Evolutionary conservation across 2,113 vertebrate species (phyloP).

Genomic region (Carassius gibelio): DNA sequence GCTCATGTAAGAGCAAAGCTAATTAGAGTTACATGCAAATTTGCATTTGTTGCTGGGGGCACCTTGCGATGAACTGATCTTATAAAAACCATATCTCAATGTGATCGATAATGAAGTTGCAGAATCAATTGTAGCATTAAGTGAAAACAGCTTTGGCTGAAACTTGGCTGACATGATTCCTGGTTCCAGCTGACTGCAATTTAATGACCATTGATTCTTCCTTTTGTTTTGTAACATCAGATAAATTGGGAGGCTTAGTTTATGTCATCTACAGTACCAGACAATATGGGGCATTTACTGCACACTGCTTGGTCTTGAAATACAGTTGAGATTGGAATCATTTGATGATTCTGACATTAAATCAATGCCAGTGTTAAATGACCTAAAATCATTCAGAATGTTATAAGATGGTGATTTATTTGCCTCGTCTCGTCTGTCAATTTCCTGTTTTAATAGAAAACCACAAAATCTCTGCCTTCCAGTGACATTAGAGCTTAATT

Average conservation of each 20-base stretch:
- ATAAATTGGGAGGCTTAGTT: slow-evolving; percentile 40
- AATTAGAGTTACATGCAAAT: not conserved
- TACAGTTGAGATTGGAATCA: not conserved
- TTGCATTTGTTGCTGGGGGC: not conserved
- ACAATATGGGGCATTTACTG: slow-evolving; percentile 22
- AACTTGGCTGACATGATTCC: slow-evolving; percentile 8
- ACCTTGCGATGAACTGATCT: slow-evolving; percentile 34
- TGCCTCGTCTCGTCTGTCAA: not conserved
- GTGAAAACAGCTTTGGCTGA: slow-evolving; percentile 19
- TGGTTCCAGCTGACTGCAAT: slow-evolving; percentile 45
- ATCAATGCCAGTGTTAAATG: slow-evolving; percentile 20
- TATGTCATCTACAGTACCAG: slow-evolving; percentile 20
- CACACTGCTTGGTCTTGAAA: not conserved
- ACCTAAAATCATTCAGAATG: not conserved
- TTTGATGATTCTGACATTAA: not conserved
- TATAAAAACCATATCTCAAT: slow-evolving; percentile 22
- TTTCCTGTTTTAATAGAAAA: slow-evolving; percentile 19
- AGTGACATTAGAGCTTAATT: slow-evolving; percentile 52
- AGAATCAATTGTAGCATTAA: slow-evolving; percentile 31
- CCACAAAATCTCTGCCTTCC: slow-evolving; percentile 32
- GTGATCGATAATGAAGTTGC: slow-evolving; percentile 20
- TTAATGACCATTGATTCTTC: slow-evolving; percentile 52
- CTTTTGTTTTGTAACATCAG: slow-evolving; percentile 40
- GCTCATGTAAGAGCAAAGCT: not conserved
- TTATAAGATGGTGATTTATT: not conserved